Evolutionary conservation across 2,888 invertebrate genomes (phyloP).

Genomic region (Ametastegia equiseti): DNA sequence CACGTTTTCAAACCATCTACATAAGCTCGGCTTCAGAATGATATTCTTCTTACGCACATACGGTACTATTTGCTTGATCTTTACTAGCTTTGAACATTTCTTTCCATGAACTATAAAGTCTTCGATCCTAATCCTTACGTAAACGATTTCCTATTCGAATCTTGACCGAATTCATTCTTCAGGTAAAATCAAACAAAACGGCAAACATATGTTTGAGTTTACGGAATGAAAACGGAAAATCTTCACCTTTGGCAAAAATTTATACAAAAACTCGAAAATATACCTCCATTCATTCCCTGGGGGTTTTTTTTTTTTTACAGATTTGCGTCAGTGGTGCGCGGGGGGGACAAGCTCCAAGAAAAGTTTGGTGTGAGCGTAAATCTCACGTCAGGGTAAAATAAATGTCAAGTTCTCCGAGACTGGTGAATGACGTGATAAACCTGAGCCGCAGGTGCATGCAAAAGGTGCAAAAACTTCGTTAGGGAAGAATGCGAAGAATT

Average conservation of each 20-base stretch:
- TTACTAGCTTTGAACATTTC: slow-evolving; percentile 10
- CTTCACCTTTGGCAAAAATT: neutral
- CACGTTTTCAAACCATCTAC: slow-evolving; percentile 5
- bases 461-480: slow-evolving; percentile 70
- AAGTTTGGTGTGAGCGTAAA: slow-evolving; percentile 9
- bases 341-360: neutral
- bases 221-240: too few relatives aligned
- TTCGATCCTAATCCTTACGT: neutral
- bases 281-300: neutral
- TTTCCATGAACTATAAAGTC: neutral
- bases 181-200: neutral
- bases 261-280: neutral
- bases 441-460: slow-evolving; percentile 61
- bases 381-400: slow-evolving; percentile 32
- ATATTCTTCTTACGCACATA: slow-evolving; percentile 28
- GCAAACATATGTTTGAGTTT: too few relatives aligned
- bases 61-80: neutral
- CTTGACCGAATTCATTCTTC: too few relatives aligned
- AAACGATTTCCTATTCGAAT: neutral
- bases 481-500: slow-evolving; percentile 67
- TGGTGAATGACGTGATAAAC: slow-evolving; percentile 37
- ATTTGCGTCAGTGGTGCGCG: neutral
- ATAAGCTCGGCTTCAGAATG: neutral
- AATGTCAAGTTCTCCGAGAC: slow-evolving; percentile 29
- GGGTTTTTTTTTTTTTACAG: slow-evolving; percentile 27